These are phyloP conservation scores for Upupa epops DNA, from an alignment of 2,113 vertebrate species.

Conservation along the genomic window DNA sequence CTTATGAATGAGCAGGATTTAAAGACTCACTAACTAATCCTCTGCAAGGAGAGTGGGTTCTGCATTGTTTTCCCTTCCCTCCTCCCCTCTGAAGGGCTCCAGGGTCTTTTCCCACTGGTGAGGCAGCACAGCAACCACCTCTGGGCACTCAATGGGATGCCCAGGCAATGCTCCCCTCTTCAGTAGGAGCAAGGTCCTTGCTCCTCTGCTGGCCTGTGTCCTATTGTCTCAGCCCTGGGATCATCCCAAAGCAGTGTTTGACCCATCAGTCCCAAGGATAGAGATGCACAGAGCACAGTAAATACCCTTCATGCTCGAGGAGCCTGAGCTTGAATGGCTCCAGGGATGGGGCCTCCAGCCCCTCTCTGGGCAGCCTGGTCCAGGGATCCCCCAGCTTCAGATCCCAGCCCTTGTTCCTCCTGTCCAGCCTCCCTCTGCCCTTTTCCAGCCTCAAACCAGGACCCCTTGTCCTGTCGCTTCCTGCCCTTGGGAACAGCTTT, in stretches of 20 bases:
- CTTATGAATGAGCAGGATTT: background rate
- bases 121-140: background rate
- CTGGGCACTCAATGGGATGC: background rate
- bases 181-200: fast-evolving
- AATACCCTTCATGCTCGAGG: background rate
- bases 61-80: fast-evolving
- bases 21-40: background rate
- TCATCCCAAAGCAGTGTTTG: fast-evolving
- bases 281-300: background rate
- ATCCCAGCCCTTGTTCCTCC: too few species aligned
- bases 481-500: too few species aligned
- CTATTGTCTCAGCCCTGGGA: background rate
- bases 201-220: background rate
- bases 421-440: too few species aligned
- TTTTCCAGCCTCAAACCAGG: too few species aligned
- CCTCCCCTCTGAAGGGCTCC: fast-evolving
- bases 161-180: background rate
- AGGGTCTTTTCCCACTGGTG: background rate
- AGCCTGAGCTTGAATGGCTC: too few species aligned
- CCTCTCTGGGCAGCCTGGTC: too few species aligned
- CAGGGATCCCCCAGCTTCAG: too few species aligned
- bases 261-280: background rate
- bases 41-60: background rate
- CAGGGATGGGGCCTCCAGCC: too few species aligned
- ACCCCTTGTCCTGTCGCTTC: too few species aligned